Base-by-base conservation (phyloP, 2,113 vertebrate species). In the Laticauda colubrina region DNA sequence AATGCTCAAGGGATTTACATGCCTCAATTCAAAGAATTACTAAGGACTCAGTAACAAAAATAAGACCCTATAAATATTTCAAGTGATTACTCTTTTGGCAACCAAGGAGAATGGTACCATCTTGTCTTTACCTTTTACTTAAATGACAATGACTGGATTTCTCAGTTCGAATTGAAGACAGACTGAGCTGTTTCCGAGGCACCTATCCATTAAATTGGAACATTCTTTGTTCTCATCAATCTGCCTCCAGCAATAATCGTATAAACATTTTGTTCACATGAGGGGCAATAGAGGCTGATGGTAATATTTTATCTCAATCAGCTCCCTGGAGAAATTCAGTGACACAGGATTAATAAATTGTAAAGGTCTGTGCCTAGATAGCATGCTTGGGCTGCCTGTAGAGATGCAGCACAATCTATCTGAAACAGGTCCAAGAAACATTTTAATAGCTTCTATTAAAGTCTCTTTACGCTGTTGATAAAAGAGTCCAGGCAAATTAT, bases 51-150 rank as follows among this genome's bases (percentile, higher is more conserved):
- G 93, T 93, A 94, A 90, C 96, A 97, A 94, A 96, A 97, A 96
- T 97, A 98, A 97, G 96, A 94, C 96, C 90, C 88, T 94, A 97
- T 97, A 97, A 97, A 98, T 97, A 98, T 97, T 98, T 96, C 97
- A 95, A 86, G 91, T 86, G 89, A 96, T 94, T 93, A 95, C 96
- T 96, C 96, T 95, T 95, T 91, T 0, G 0, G 75, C 87, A 87
- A 92, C 92, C 93, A 96, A 96, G 93, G 95, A 93, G 93, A 93
- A 91, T 61, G 90, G 95, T 97, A 94, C 95, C 94, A 94, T 85
- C 24, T 0, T 26, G 90, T 95, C 91, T 90, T 93, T 90, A 93
- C 89, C 93, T 93, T 96, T 96, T 95, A 93, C 88, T 15, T 86
- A n/a, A 95, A 90, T 85, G 86, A 43, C 43, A 94, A 53, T 0